phyloP scores from a whole-genome alignment of 2,888 invertebrate species.

The Elysia crispata region DNA sequence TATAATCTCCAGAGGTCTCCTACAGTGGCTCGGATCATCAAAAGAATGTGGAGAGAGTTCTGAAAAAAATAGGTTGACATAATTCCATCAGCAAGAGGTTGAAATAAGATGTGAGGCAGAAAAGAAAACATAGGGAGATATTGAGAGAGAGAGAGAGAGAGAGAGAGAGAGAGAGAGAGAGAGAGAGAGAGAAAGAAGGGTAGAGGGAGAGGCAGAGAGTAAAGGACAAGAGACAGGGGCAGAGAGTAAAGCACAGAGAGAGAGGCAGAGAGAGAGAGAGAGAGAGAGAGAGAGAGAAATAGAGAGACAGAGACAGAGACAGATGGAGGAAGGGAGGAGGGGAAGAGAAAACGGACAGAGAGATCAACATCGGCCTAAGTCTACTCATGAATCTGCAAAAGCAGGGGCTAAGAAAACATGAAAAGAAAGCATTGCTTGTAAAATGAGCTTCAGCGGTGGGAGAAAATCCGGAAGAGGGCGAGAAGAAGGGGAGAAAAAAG shows the following conservation, averaged over 20 bases:
- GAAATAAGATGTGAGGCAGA: neutral
- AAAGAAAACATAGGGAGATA: neutral
- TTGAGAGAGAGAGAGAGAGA: neutral
- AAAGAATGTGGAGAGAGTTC: too few relatives aligned
- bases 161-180: constrained; percentile 1
- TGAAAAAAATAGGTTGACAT: too few relatives aligned
- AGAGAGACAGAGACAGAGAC: neutral
- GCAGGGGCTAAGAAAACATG: too few relatives aligned
- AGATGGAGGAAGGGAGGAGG: neutral
- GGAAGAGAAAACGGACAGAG: neutral
- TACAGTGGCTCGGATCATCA: too few relatives aligned
- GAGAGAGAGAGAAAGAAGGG: constrained; percentile 32
- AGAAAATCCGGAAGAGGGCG: too few relatives aligned
- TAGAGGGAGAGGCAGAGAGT: constrained; percentile 32
- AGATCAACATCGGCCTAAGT: neutral
- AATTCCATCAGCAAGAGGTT: too few relatives aligned
- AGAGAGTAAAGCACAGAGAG: neutral
- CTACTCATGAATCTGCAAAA: too few relatives aligned
- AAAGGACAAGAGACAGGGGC: neutral
- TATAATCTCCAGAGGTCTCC: too few relatives aligned
- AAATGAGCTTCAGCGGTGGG: too few relatives aligned
- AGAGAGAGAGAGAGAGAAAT: neutral
- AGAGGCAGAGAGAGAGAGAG: neutral
- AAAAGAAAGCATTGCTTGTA: too few relatives aligned
- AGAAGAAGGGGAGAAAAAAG: too few relatives aligned